Base-by-base conservation (phyloP, 1,140 invertebrate species). In the Pinna nobilis region DNA sequence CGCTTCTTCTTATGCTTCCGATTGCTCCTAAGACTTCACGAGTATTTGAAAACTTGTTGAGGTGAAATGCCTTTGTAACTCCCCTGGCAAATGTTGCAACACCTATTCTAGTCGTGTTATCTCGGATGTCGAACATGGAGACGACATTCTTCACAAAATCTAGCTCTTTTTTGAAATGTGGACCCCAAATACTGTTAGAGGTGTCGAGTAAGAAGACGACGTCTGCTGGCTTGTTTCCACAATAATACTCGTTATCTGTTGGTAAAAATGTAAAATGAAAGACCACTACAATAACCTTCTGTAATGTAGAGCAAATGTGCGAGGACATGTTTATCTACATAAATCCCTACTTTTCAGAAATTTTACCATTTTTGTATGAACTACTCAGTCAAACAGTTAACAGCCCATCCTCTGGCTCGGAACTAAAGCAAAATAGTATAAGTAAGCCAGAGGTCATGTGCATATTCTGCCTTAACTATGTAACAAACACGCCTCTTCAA, bases 161-260 rank as follows among this genome's bases (percentile, higher is more conserved):
- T 9, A 84, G 60, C 65, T 84, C 80, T 39, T 70, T 65, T 25
- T 47, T 25, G 47, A 84, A 86, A 59, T 83, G 74, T 0, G 77
- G 76, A 2, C 71, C 77, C 80, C 82, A 82, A 59, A 86, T 80
- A 53, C 80, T 82, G 63, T 80, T 80, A 20, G 82, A 83, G 20
- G 81, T 70, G 53, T 86, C 84, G 39, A 86, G 63, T 20, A 86
- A 28, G 72, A 86, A 86, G 23, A 78, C 80, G 20, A 86, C 77
- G 55, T 86, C 84, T 1, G 84, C 82, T 7, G 84, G 82, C 25
- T 77, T 80, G 53, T 77, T 77, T n/a, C 79, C 78, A 33, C 83
- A 85, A 47, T 77, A 82, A 47, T 79, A 74, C 30, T 74, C 72
- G 7, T 57, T 50, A 23, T 33, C 68, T 70, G n/a, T n/a, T n/a